Percentiles rank a stretch among this genome's conserved stretches.
Evolutionary conservation across 2,888 invertebrate species (phyloP).

Genomic region (Disparrhopalites patrizii): DNA sequence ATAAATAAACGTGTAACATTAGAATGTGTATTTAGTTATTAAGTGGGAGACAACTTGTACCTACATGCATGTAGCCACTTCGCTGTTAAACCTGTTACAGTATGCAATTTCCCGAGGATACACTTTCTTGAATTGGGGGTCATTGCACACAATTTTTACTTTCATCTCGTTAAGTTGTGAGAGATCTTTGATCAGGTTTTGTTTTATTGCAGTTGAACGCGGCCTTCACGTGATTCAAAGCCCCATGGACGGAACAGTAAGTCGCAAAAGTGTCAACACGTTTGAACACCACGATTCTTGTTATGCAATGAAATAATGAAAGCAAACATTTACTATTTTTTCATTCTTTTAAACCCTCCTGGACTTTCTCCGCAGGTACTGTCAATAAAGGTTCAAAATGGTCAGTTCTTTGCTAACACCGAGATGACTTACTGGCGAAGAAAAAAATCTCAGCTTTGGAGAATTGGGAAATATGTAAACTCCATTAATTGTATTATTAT

Average conservation of each 20-base stretch:
- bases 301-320: not conserved
- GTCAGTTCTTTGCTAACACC: conserved; percentile 28
- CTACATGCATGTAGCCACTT: no score
- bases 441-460: conserved; percentile 26
- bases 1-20: no score
- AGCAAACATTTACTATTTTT: not conserved
- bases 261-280: no score
- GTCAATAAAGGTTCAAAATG: conserved; percentile 21
- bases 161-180: not conserved
- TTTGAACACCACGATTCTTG: no score
- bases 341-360: not conserved
- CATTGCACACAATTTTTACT: no score
- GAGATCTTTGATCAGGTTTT: not conserved
- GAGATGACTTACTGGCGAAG: conserved; percentile 27
- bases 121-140: no score
- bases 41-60: no score
- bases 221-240: conserved; percentile 29
- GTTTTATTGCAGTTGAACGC: conserved; percentile 19
- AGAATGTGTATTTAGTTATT: no score
- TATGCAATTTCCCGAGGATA: no score
- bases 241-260: conserved; percentile 32
- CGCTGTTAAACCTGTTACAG: no score
- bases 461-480: conserved; percentile 28
- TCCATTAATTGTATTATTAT: not conserved
- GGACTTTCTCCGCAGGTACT: conserved; percentile 17